Base-by-base conservation (phyloP, 1,140 invertebrate genomes). In the Saccostrea glomerata region DNA sequence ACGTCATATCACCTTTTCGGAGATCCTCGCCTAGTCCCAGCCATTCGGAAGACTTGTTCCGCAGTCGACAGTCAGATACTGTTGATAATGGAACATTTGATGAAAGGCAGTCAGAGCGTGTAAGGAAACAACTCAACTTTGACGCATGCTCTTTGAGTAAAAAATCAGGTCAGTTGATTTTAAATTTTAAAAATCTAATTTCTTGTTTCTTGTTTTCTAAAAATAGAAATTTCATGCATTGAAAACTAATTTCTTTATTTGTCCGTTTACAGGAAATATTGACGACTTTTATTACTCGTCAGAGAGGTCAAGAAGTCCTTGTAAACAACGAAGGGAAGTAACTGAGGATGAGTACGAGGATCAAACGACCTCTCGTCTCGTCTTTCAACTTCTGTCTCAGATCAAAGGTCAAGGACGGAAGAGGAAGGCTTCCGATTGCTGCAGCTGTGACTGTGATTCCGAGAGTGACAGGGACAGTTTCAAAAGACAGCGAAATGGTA, bases 401-500 rank as follows among this genome's bases (percentile, higher is more conserved):
- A 55, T 84, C 40, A 84, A 56, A 56, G 54, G 82, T 56, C 82
- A 56, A 56, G 54, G 82, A 11, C 82, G 82, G 17, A 84, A 84
- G 40, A 40, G 82, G 47, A 84, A 84, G 47, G 17, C 82, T 7
- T 84, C 82, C 0, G 82, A 84, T 40, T 84, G 82, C 47, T 56
- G 54, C 23, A 84, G 82, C 40, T 84, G 82, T 84, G 82, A 84
- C 47, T 54, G 54, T 20, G 82, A 84, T 23, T n/a, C 40, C 2
- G 82, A 84, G 11, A n/a, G 82, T 23, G 82, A 84, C 17, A 84
- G 82, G 54, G 82, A 84, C 5, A 55, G 82, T 84, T 84, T 56
- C 40, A 84, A 84, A 84, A 84, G 82, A 56, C 82, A 56, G n/a
- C 17, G 82, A 84, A 84, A 54, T 55, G 82, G 82, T 84, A 84